Evolutionary conservation across 2,888 invertebrate species (phyloP), one percentile per base, ranked within the genome.

Genomic region (Rhopalosiphum nymphaeae): DNA sequence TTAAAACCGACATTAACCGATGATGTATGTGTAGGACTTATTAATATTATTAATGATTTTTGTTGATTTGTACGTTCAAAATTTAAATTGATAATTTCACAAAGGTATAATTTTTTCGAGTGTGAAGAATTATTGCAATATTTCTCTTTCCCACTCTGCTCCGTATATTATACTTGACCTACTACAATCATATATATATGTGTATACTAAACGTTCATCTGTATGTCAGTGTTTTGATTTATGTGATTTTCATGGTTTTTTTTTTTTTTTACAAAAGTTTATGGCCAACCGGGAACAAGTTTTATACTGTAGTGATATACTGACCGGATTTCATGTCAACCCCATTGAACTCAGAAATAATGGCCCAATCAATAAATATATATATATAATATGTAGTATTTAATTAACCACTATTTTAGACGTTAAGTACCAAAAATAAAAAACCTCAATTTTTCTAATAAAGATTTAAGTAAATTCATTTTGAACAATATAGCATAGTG

Each of bases 261-360:
- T 46, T 25, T 44, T 84, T 78, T 91, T 91, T 49, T 53, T 29
- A 67, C 10, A 53, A 49, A 88, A 92, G 53, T 89, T n/a, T 78
- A 29, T 56, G 29, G 42, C 53, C 67, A 26, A 44, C 88, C 78
- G n/a, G 49, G 87, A 92, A 78, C 88, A 78, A 89, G 61, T 53
- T n/a, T 78, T 92, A 26, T 13, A 56, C 49, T 53, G 49, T 61
- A 61, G 42, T 42, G 29, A 78, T 91, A 87, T 92, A 92, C 87
- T 42, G 87, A 53, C 67, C 87, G 85, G 87, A 92, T 87, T 87
- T 87, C 49, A 92, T 92, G 92, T 92, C 87, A 87, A 92, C 67
- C 53, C 87, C 44, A 78, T 49, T 56, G 88, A 56, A 92, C 88
- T 42, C 42, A 56, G 49, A 89, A 92, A 92, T 78, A 44, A 92